Conservation (phyloP, 2,113 vertebrate genomes). For the Murina feae region DNA sequence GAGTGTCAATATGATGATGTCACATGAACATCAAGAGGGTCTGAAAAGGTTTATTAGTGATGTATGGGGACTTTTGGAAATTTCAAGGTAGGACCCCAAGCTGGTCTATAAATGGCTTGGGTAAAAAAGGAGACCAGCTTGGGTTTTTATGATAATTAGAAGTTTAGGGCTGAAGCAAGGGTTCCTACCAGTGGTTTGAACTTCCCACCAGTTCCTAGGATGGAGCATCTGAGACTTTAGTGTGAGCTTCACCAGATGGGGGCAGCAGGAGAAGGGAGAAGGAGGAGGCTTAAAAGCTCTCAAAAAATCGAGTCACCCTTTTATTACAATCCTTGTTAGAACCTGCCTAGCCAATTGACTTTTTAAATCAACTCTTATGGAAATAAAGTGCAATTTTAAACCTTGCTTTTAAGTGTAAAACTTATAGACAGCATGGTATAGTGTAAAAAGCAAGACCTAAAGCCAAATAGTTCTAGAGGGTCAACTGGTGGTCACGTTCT, state of each 20-base stretch:
- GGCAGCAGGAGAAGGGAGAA: background rate
- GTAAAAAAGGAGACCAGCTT: background rate
- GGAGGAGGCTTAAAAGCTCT: background rate
- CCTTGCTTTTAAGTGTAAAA: background rate
- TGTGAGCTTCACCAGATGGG: background rate
- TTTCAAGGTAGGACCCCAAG: background rate
- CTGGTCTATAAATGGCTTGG: background rate
- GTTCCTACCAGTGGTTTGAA: background rate
- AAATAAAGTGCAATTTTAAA: background rate
- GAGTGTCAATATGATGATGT: background rate
- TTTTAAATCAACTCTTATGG: background rate
- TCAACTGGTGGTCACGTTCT: background rate
- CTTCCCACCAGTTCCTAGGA: background rate
- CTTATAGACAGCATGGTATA: background rate
- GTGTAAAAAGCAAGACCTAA: background rate
- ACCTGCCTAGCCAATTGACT: background rate
- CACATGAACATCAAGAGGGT: background rate
- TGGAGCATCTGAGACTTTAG: background rate
- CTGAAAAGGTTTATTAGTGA: background rate
- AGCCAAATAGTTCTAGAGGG: background rate
- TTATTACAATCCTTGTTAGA: background rate
- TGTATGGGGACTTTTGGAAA: background rate
- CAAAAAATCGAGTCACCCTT: background rate
- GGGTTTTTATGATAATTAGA: background rate
- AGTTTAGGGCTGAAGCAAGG: accelerated